A percentile compares a stretch with the other conserved stretches of the same genome.
Evolutionary conservation across 53 echinoderm and acorn worm genomes (phyloP).

Genomic region (Antedon mediterranea): DNA sequence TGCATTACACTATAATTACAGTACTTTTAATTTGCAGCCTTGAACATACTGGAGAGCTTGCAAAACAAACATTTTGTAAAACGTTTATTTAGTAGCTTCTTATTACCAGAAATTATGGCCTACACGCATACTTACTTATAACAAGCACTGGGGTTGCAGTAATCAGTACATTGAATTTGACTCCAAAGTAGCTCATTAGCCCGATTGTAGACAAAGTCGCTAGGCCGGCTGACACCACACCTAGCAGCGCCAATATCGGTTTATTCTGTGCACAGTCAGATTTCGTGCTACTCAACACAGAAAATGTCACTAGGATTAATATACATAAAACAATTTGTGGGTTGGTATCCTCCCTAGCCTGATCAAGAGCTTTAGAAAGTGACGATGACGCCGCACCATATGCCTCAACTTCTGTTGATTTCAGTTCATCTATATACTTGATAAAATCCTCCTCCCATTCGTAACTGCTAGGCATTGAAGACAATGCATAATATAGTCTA

Average conservation of each 20-base stretch:
- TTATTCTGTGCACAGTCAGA: constrained; percentile 32
- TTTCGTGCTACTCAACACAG: constrained; percentile 21
- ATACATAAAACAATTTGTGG: constrained; percentile 18
- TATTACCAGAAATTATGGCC: no score
- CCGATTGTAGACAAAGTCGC: constrained; percentile 25
- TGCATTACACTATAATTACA: no score
- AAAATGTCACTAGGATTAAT: constrained; percentile 23
- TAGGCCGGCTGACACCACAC: constrained; percentile 31
- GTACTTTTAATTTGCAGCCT: no score
- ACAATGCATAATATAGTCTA: constrained; percentile 17
- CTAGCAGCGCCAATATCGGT: constrained; percentile 16
- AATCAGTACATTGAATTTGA: constrained; percentile 19
- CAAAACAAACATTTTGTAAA: no score
- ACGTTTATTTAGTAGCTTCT: no score
- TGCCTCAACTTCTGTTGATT: not conserved
- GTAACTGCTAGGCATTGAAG: not conserved
- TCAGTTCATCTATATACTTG: not conserved
- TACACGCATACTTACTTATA: constrained; percentile 32
- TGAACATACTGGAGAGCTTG: no score
- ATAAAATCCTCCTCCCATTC: constrained; percentile 28
- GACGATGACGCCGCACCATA: constrained; percentile 10
- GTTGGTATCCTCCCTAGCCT: constrained; percentile 5
- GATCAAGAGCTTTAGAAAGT: constrained; percentile 11
- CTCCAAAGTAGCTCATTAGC: constrained; percentile 23
- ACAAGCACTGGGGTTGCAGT: constrained; percentile 24